phyloP scores from a whole-genome alignment of 2,888 invertebrate genomes.

The Stenurella melanura region DNA sequence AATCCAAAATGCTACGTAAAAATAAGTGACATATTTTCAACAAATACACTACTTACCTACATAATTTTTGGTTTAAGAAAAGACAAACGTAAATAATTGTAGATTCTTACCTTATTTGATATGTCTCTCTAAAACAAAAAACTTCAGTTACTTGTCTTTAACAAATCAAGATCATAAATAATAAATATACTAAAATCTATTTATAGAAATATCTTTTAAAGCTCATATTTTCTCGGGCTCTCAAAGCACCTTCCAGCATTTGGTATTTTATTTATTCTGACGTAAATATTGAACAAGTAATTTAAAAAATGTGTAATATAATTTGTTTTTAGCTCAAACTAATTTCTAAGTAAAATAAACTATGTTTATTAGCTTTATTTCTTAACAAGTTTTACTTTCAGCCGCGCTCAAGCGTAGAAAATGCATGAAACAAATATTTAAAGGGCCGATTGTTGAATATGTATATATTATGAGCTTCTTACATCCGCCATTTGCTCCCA shows the following conservation, averaged over 20 bases:
- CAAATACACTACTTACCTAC: too few species aligned
- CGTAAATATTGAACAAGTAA: constrained; percentile 27
- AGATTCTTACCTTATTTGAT: constrained; percentile 14
- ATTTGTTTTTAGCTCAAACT: constrained; percentile 62
- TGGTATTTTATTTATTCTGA: constrained; percentile 22
- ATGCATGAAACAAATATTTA: constrained; percentile 69
- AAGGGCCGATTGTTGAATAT: constrained; percentile 62
- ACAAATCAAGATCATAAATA: not conserved
- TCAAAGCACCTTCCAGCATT: constrained; percentile 22
- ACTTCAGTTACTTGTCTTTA: constrained; percentile 10
- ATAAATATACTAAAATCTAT: not conserved
- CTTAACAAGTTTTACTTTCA: constrained; percentile 52
- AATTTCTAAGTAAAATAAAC: constrained; percentile 70
- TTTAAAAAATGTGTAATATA: constrained; percentile 44
- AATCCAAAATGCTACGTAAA: too few species aligned
- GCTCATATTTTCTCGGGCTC: not conserved
- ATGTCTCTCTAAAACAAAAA: constrained; percentile 20
- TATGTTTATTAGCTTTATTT: constrained; percentile 65
- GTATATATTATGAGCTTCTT: constrained; percentile 62
- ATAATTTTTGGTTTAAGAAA: too few species aligned
- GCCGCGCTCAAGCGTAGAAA: constrained; percentile 35
- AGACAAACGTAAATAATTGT: not conserved
- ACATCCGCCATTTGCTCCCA: constrained; percentile 70
- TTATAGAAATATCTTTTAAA: not conserved
- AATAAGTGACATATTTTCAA: too few species aligned